Base-by-base conservation (phyloP, 2,113 vertebrate genomes). In the Erythrolamprus reginae region DNA sequence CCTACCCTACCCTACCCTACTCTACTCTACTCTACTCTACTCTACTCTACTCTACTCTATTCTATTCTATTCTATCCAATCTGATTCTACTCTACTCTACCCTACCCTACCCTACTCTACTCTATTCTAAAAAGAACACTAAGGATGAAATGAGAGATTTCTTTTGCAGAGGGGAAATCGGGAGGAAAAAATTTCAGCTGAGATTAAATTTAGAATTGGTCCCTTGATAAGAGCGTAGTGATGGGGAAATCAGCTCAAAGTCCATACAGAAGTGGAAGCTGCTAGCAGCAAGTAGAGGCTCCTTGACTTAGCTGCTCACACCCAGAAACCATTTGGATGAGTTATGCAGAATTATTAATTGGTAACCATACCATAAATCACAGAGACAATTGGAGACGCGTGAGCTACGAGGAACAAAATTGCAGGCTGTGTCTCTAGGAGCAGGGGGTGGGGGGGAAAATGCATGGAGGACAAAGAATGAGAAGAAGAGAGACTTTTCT, bases 321-420 rank as follows among this genome's bases (percentile, higher is more conserved):
- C 6, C n/a, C 26, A 8, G 19, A 47, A 47, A 24, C 42, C 0
- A 23, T 87, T 89, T 87, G 50, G 82, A 86, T 56, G 21, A 90
- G 9, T 23, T 88, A 65, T 55, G 86, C 56, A 38, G 82, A 17
- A 15, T 26, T 84, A 92, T 94, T 94, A 90, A 65, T 91, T 19
- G 88, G 65, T 82, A 61, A 38, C n/a, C 87, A 26, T 51, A 56
- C 50, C 89, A 91, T 65, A 89, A 93, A 93, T 84, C 65, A 24
- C 45, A 21, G 52, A 93, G 89, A 88, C 85, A 88, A 86, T 58
- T 26, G 90, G 89, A 90, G 51, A 1, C 24, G 28, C 65, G 6
- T 4, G 47, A 88, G 47, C 45, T 52, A 5, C 48, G 82, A 61
- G 84, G 92, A 92, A 86, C 17, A 89, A 88, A 92, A 4, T 1